Conservation (phyloP, 1,140 invertebrate species). For the Lepidostoma basale region DNA sequence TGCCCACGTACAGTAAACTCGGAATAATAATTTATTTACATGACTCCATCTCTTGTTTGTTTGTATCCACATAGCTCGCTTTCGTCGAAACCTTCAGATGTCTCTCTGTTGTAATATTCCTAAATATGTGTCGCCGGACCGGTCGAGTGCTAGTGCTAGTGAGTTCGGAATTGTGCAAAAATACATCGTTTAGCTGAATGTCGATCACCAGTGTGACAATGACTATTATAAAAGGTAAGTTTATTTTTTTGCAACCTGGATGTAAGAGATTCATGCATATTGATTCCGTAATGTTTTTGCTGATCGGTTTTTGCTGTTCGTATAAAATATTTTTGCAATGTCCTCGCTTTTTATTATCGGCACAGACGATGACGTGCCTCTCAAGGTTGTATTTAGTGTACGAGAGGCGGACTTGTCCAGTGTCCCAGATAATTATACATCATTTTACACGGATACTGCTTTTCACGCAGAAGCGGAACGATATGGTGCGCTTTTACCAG, state of each 20-base stretch:
- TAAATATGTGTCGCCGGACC: conserved; percentile 22
- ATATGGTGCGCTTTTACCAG: too few species aligned
- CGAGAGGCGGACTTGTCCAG: neutral
- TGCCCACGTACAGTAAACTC: conserved; percentile 35
- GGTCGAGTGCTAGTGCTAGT: too few species aligned
- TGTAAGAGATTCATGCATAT: too few species aligned
- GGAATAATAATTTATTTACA: conserved; percentile 40
- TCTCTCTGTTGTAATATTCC: conserved; percentile 34
- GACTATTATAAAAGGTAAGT: conserved; percentile 39
- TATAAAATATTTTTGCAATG: neutral
- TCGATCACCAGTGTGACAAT: conserved; percentile 29
- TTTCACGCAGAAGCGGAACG: too few species aligned
- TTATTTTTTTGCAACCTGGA: too few species aligned
- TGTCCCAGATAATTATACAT: too few species aligned
- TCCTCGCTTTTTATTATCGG: neutral
- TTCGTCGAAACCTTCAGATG: conserved; percentile 39
- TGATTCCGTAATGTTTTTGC: too few species aligned
- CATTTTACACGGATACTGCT: too few species aligned
- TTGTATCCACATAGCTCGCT: conserved; percentile 36
- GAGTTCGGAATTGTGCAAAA: conserved; percentile 16
- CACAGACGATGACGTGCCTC: neutral
- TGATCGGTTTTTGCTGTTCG: too few species aligned
- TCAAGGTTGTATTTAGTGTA: conserved; percentile 15
- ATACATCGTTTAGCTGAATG: conserved; percentile 7
- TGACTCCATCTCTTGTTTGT: conserved; percentile 39